Base-by-base conservation (phyloP, 1,140 invertebrate genomes). In the Scaptomyza graminum region DNA sequence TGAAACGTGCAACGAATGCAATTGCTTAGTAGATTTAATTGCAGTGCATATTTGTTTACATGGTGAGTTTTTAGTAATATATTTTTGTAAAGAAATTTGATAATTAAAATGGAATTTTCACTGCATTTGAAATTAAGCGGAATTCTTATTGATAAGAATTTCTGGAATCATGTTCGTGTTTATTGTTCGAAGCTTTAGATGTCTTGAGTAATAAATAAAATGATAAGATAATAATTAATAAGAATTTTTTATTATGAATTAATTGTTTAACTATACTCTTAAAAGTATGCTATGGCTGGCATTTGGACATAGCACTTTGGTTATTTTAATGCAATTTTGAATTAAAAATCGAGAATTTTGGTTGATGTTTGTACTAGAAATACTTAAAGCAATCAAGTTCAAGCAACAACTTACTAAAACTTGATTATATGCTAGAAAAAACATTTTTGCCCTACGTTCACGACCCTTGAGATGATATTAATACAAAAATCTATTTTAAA, bases 281-380 rank as follows among this genome's bases (percentile, higher is more conserved):
- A 66, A 52, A 71, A 71, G 68, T 71, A 71, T 71, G 68, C 68
- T 71, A 71, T 54, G 22, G 9, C 8, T 5, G 22, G 3, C 7
- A 15, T 16, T 39, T 2, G 11, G 4, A 37, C 9, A 60, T 47
- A 11, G 9, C 25, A 9, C 16, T n/a, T 41, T 22, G 2, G 18
- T 22, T 22, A 56, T 6, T 11, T 34, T 8, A 1, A 34, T 34
- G 8, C 9, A 2, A 9, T 31, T 44, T 16, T 15, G 2, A 2
- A 39, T 39, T 39, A 11, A 39, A 39, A 39, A 2, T 31, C 12
- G 9, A 39, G 2, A 31, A 6, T 31, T 31, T 31, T 31, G 7
- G 3, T 6, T 31, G 1, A 31, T 31, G 28, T 31, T 31, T 31
- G 1, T 31, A 31, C 28, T 7, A 31, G 1, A 31, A 31, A 31